phyloP scores from a whole-genome alignment of 1,140 invertebrate genomes.

The Contarinia nasturtii region DNA sequence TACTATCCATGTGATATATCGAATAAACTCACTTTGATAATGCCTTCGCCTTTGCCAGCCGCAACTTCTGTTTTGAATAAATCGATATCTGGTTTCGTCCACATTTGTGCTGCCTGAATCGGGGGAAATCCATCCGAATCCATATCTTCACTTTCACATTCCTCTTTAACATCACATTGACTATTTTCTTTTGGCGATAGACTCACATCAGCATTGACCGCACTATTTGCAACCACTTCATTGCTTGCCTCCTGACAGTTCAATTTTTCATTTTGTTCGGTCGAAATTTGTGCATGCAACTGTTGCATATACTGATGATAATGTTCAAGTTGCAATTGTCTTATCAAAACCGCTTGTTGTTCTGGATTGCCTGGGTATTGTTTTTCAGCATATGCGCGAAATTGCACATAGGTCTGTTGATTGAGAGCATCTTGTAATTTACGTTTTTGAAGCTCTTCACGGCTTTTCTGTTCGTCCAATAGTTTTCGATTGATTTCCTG shows the following conservation, averaged over 20 bases:
- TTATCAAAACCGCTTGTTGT: slow-evolving; percentile 81
- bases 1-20: too few species aligned
- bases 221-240: neutral
- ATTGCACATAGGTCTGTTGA: slow-evolving; percentile 88
- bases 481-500: slow-evolving; percentile 32
- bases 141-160: slow-evolving; percentile 11
- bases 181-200: neutral
- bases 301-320: slow-evolving; percentile 97
- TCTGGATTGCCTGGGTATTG: slow-evolving; percentile 82
- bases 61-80: slow-evolving; percentile 81
- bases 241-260: slow-evolving; percentile 10
- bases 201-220: neutral
- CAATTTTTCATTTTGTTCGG: slow-evolving; percentile 12
- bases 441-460: slow-evolving; percentile 44
- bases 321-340: slow-evolving; percentile 90
- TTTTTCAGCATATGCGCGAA: slow-evolving; percentile 82
- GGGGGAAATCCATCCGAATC: slow-evolving; percentile 26
- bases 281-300: slow-evolving; percentile 31
- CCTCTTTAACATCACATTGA: neutral
- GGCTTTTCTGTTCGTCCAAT: slow-evolving; percentile 31
- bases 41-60: slow-evolving; percentile 80
- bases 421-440: slow-evolving; percentile 92
- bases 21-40: slow-evolving; percentile 33
- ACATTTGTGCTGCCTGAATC: slow-evolving; percentile 76
- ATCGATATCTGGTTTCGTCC: slow-evolving; percentile 81